Base-by-base conservation (phyloP, 2,888 invertebrate species). In the Chymomyza amoena region DNA sequence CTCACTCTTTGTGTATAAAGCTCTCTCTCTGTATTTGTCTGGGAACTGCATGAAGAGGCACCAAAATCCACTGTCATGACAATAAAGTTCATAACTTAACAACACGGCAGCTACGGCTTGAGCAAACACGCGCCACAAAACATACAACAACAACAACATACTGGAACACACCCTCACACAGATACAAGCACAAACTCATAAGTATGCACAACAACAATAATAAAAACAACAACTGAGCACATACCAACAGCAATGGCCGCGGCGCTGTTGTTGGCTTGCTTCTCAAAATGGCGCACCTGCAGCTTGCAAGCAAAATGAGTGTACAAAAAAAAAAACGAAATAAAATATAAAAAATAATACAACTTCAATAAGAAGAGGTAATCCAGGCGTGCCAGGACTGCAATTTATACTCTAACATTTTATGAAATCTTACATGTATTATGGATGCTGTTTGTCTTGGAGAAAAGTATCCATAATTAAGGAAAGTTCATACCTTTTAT, bases 11-110 rank as follows among this genome's bases (percentile, higher is more conserved):
- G 25, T 25, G 4, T 3, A 25, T 25, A 25, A 25, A 25, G 25
- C 10, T 13, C 39, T 2, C 10, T 6, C 13, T 45, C 10, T 39
- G 13, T 45, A 32, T 32, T 6, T 32, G 32, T 32, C 6, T 6
- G 39, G 15, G 32, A 51, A 32, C 54, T 18, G 54, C 54, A 16
- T 16, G 20, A 20, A 18, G 25, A 60, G 52, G 61, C 65, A 66
- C 69, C 4, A 62, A 70, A 68, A 69, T 61, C 68, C 68, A 70
- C 68, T 68, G 69, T 75, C 70, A 76, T 75, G 71, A 60, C 80
- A 75, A 68, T 60, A 80, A 77, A 77, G 77, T 72, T 67, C 70
- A 80, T 63, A 70, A 69, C 67, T 66, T 67, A 59, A 57, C 60
- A 76, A 66, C 56, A 63, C 57, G 25, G 9, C 18, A 57, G 57